A percentile compares a stretch with the other conserved stretches of the same genome.
Conservation (phyloP, 1,140 invertebrate species). For the Brachionus plicatilis region DNA sequence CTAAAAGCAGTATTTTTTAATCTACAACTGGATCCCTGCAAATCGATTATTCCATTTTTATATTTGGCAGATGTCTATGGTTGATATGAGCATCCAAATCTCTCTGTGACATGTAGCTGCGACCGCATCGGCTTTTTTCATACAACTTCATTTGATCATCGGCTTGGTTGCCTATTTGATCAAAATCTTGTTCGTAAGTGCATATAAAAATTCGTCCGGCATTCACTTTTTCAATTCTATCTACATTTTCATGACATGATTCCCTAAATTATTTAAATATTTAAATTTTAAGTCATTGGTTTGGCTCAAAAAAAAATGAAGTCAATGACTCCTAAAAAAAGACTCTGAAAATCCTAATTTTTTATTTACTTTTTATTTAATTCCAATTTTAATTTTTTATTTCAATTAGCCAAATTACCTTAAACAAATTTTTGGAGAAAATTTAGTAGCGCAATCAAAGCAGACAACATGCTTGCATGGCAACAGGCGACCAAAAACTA, state of each 20-base stretch:
- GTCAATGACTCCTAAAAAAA: no score
- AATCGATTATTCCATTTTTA: background rate
- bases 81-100: constrained; percentile 22
- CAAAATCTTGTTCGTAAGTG: background rate
- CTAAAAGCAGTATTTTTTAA: background rate
- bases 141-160: background rate
- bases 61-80: background rate
- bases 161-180: background rate
- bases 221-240: constrained; percentile 3
- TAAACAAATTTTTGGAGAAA: background rate
- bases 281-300: no score
- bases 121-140: constrained; percentile 14
- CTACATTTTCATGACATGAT: background rate
- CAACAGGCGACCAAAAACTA: background rate
- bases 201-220: constrained; percentile 25
- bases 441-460: background rate
- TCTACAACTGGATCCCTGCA: background rate
- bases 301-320: background rate
- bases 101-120: constrained; percentile 27
- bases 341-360: no score
- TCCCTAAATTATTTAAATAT: background rate
- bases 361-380: no score
- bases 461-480: constrained; percentile 38
- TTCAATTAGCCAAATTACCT: background rate
- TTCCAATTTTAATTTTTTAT: background rate